Base-by-base conservation (phyloP, 30 jellyfish, hydroid and myxozoan genomes). In the Chrysaora quinquecirrha region DNA sequence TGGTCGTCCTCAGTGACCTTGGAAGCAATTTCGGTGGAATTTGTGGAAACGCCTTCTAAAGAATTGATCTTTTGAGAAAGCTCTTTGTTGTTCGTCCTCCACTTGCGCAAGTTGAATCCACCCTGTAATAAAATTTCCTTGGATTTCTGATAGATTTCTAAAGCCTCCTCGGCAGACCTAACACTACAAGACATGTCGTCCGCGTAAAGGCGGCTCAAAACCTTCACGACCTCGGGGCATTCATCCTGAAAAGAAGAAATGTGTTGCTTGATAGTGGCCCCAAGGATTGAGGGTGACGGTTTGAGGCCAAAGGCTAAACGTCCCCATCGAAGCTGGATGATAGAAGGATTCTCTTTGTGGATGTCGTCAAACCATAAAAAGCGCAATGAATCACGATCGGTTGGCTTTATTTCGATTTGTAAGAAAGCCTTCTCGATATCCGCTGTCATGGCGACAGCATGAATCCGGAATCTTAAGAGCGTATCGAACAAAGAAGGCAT, bases 41-140 rank as follows among this genome's bases (percentile, higher is more conserved):
- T 38, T 38, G 11, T 38, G 14, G 54, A 34, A n/a, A n/a, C n/a
- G n/a, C n/a, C n/a, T n/a, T n/a, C n/a, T n/a, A n/a, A n/a, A n/a
- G n/a, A n/a, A n/a, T n/a, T n/a, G n/a, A n/a, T n/a, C n/a, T n/a
- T n/a, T n/a, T n/a, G 30, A 2, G 58, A 22, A 22, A 83, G 67
- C 58, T 29, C 64, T 54, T 61, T 35, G 80, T 66, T 30, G 65
- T 82, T 89, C 0, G 95, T 48, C 46, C 24, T 65, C 97, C 97
- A 69, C 69, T 80, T 73, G n/a, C 80, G 74, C 50, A 80, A 62
- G 29, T 82, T 66, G 77, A 89, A 82, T 7, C 88, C 92, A 7
- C 91, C 96, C 33, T 70, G 32, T 30, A 28, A 16, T 79, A 80
- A 21, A 14, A 48, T 52, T 50, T 56, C 62, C 33, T 75, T 75